Evolutionary conservation across 1,140 invertebrate genomes (phyloP), one percentile per base, ranked within the genome.

Genomic region (Aporrectodea caliginosa): DNA sequence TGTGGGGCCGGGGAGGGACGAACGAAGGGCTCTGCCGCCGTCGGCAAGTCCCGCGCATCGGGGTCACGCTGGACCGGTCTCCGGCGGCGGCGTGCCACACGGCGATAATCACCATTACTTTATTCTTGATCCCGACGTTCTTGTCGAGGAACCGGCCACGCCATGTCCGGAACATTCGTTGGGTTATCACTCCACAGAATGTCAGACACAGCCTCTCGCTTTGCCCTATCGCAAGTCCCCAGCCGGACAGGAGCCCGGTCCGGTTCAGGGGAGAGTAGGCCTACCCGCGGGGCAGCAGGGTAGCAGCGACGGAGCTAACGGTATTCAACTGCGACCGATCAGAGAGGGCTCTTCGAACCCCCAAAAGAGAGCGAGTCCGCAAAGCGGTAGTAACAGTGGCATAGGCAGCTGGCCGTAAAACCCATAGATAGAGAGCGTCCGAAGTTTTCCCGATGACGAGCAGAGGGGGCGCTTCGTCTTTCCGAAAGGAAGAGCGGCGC

Each of bases 41-140:
- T 30, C 22, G 14, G 22, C n/a, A 32, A 68, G 33, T 22, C 35
- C 75, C 2, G n/a, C 6, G 6, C n/a, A 32, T 32, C 6, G 31
- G 12, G 70, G 70, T 32, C 2, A 6, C 70, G 6, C 70, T 27
- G 43, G 16, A 22, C 33, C 75, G 1, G 12, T 16, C 2, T 6
- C 16, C 2, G 14, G 14, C 22, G 43, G 12, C 14, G 34, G n/a
- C 2, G 43, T 12, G 22, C 27, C 34, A 1, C 16, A 43, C 16
- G 75, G 43, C 33, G 75, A 68, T 6, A 76, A 68, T 35, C 75
- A 76, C 43, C 31, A 29, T 29, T 76, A 76, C 75, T 76, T 76
- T 29, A 35, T 76, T 31, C 35, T 76, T 16, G 75, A 76, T 30
- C 32, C 32, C 35, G 43, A 76, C 43, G 75, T 35, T 58, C 27